These are phyloP conservation scores for Boleophthalmus pectinirostris DNA, from an alignment of 2,113 vertebrate species.

Conservation along the genomic window DNA sequence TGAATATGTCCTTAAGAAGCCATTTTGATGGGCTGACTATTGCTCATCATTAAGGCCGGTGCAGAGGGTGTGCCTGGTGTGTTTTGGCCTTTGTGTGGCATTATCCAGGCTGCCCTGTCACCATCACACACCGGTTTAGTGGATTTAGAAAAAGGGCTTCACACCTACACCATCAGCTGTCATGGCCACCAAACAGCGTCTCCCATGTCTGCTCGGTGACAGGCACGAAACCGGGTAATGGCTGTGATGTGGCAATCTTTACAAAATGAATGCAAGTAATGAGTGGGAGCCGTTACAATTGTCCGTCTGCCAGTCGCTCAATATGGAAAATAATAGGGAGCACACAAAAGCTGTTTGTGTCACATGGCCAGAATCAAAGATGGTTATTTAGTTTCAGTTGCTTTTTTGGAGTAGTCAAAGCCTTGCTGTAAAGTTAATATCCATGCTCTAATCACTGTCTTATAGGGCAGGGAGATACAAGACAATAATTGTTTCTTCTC, in stretches of 20 bases:
- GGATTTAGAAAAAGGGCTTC: slow-evolving; percentile 51
- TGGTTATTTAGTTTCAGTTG: neutral
- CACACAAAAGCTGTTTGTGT: slow-evolving; percentile 5
- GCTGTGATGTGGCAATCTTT: slow-evolving; percentile 16
- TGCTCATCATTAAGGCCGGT: slow-evolving; percentile 2
- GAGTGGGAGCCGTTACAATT: slow-evolving; percentile 6
- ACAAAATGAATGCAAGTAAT: slow-evolving; percentile 17
- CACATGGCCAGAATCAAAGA: neutral
- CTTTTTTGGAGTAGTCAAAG: neutral
- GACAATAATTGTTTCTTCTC: too few species aligned
- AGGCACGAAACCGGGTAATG: slow-evolving; percentile 9
- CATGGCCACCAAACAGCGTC: slow-evolving; percentile 44
- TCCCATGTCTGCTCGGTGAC: slow-evolving; percentile 39
- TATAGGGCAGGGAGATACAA: neutral
- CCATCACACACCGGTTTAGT: slow-evolving; percentile 56
- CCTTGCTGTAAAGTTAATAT: neutral
- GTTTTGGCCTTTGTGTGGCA: slow-evolving; percentile 52
- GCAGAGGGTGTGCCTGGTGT: slow-evolving; percentile 41
- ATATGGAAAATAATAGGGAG: slow-evolving; percentile 7
- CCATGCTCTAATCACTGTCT: neutral
- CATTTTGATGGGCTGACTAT: too few species aligned
- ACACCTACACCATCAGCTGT: slow-evolving; percentile 48
- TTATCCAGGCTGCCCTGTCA: slow-evolving; percentile 61
- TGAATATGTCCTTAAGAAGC: too few species aligned
- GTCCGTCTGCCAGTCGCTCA: neutral